A percentile compares a stretch with the other conserved stretches of the same genome.
phyloP scores from a whole-genome alignment of 2,113 vertebrate species.

The Myiozetetes cayanensis region DNA sequence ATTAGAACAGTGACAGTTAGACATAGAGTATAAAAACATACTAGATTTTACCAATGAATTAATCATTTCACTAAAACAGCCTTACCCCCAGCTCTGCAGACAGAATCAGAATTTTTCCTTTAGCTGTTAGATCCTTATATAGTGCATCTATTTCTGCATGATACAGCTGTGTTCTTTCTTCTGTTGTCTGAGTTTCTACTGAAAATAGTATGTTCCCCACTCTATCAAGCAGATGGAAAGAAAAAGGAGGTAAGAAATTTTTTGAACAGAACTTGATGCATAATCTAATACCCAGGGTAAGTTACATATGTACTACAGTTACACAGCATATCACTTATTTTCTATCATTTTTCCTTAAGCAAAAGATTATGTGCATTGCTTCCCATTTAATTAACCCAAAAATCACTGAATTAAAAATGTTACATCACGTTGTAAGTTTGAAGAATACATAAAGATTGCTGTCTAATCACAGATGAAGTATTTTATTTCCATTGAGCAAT shows the following conservation, averaged over 20 bases:
- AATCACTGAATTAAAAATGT: neutral
- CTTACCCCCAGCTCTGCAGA: conserved; percentile 93
- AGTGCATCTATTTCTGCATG: conserved; percentile 95
- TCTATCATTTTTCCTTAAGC: neutral
- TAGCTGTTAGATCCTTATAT: conserved; percentile 94
- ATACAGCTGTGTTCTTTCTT: conserved; percentile 94
- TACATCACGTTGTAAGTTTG: neutral
- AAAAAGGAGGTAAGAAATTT: neutral
- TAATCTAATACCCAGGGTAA: neutral
- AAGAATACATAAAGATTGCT: neutral
- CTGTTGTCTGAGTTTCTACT: conserved; percentile 96
- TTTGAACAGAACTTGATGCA: neutral
- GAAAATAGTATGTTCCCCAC: conserved; percentile 97
- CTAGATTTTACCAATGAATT: neutral
- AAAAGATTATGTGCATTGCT: neutral
- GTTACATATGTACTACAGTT: neutral
- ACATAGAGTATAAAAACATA: neutral
- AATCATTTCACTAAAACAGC: neutral
- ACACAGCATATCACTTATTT: neutral
- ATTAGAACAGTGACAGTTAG: neutral
- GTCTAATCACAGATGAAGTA: neutral
- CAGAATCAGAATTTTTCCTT: conserved; percentile 90
- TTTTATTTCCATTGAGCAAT: neutral
- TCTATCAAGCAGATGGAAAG: conserved; percentile 64
- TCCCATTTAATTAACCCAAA: neutral